Base-by-base conservation (phyloP, 2,888 invertebrate species). In the Stegana nigrithorax region DNA sequence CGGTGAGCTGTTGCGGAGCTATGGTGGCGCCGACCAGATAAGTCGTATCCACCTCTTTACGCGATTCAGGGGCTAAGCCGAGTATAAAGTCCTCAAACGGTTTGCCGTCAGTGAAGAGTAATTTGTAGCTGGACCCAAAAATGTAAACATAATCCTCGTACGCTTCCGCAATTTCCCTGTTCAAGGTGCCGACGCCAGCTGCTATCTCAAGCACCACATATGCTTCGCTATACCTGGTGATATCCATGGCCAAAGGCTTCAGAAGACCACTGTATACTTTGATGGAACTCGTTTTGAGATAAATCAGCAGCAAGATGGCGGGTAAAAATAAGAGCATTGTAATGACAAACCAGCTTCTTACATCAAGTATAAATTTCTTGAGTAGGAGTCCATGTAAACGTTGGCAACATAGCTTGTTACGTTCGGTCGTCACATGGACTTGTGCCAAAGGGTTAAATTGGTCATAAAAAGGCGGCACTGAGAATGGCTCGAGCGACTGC, bases 361-460 rank as follows among this genome's bases (percentile, higher is more conserved):
- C 73, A 64, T 90, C 88, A 64, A 90, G 89, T 5, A 90, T 75
- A 25, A 84, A 82, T 71, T 90, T 87, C 81, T 92, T 92, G 27
- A 89, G 77, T 80, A 91, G 86, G 84, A 92, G 89, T 0, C 91
- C 91, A 19, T 81, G 71, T 59, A 89, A 86, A 73, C 91, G 91
- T 65, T 71, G 71, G 12, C 10, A 5, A 4, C 5, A 45, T 50
- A 36, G 64, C 5, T 14, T 21, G 0, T 0, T 0, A 0, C 2
- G 3, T n/a, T n/a, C n/a, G n/a, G n/a, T n/a, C n/a, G n/a, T n/a
- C n/a, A 4, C 10, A 14, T 42, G 4, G 17, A 3, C n/a, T 12
- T 42, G 1, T 42, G 14, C n/a, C n/a, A n/a, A n/a, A n/a, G n/a
- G n/a, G n/a, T n/a, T n/a, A n/a, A n/a, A n/a, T n/a, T n/a, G n/a